Evolutionary conservation across 2,113 vertebrate species (phyloP).

Genomic region (Psettodes erumei): DNA sequence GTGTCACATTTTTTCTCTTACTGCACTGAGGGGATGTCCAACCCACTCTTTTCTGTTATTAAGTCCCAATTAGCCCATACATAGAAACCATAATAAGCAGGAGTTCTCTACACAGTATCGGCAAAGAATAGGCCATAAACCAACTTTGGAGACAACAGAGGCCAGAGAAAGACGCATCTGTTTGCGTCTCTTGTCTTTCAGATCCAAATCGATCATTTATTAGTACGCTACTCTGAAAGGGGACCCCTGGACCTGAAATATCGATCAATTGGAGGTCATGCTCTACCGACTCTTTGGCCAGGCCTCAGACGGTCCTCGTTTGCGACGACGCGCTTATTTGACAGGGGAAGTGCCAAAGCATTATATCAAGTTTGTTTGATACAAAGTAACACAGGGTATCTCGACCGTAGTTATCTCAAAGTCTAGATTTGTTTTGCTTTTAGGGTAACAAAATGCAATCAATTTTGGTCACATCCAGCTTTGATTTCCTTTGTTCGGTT

Average conservation of each 20-base stretch:
- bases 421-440: neutral
- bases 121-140: slow-evolving; percentile 35
- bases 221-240: slow-evolving; percentile 74
- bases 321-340: slow-evolving; percentile 61
- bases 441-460: slow-evolving; percentile 24
- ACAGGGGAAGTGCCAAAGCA: slow-evolving; percentile 47
- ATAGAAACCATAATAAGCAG: too few relatives aligned
- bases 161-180: slow-evolving; percentile 73
- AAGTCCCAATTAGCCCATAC: slow-evolving; percentile 11
- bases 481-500: slow-evolving; percentile 52
- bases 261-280: slow-evolving; percentile 79
- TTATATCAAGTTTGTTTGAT: slow-evolving; percentile 40
- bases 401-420: neutral
- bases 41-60: neutral
- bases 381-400: slow-evolving; percentile 20
- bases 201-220: slow-evolving; percentile 83
- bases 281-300: slow-evolving; percentile 67
- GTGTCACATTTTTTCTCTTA: slow-evolving; percentile 10
- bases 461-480: slow-evolving; percentile 19
- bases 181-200: slow-evolving; percentile 75
- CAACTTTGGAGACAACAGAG: slow-evolving; percentile 53
- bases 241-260: slow-evolving; percentile 77
- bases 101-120: too few relatives aligned
- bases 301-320: slow-evolving; percentile 75
- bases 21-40: neutral